A percentile compares a stretch with the other conserved stretches of the same genome.
phyloP scores from a whole-genome alignment of 1,140 invertebrate genomes.

The Nephila pilipes region DNA sequence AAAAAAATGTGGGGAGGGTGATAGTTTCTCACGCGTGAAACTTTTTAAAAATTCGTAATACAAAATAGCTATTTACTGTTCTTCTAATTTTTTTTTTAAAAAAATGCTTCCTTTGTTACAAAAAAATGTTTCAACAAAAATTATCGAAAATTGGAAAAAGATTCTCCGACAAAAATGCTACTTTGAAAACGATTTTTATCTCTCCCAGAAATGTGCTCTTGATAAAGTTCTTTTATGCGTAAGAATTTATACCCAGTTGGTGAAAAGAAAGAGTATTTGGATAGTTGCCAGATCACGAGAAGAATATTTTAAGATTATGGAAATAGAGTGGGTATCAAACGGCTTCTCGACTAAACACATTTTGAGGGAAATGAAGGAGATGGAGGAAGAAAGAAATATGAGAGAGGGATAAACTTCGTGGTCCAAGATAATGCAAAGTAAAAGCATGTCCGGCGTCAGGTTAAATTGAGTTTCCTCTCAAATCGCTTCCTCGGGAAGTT shows the following conservation, averaged over 20 bases:
- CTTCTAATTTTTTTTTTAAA: too few species aligned
- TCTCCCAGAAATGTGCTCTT: not conserved
- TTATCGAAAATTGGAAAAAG: not conserved
- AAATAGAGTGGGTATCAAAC: constrained; percentile 24
- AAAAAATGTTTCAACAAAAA: not conserved
- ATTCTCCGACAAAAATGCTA: not conserved
- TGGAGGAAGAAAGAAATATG: not conserved
- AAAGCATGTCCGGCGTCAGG: not conserved
- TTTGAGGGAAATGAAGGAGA: not conserved
- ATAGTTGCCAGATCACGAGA: not conserved
- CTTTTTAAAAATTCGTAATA: too few species aligned
- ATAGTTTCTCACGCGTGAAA: too few species aligned
- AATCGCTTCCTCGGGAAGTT: not conserved
- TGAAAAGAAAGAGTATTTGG: not conserved
- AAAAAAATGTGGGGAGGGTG: too few species aligned
- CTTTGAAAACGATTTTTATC: not conserved
- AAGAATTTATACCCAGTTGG: not conserved
- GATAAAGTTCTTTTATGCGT: not conserved
- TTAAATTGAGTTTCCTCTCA: constrained; percentile 25
- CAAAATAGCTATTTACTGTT: too few species aligned
- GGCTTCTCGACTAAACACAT: constrained; percentile 17
- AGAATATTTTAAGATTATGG: constrained; percentile 23
- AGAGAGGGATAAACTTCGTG: not conserved
- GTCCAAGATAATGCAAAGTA: constrained; percentile 14
- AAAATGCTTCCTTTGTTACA: too few species aligned